Evolutionary conservation across 2,113 vertebrate species (phyloP).

Genomic region (Passer domesticus): DNA sequence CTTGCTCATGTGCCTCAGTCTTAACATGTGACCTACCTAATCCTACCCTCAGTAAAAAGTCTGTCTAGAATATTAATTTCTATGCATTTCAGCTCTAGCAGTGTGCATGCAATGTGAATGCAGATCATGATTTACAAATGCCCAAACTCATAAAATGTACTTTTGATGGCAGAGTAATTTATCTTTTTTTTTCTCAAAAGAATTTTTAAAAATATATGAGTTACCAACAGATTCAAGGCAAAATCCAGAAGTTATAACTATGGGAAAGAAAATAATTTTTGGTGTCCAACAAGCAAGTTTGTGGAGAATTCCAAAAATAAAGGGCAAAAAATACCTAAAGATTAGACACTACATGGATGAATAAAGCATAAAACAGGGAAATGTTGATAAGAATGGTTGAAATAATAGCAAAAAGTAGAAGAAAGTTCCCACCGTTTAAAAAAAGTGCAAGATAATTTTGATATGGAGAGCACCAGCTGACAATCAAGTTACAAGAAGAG

Average conservation of each 20-base stretch:
- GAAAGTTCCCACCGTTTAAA: rapidly evolving
- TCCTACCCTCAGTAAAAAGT: background rate
- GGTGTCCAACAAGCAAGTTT: background rate
- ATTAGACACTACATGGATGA: background rate
- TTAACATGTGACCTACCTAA: background rate
- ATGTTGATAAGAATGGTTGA: background rate
- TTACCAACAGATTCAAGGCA: background rate
- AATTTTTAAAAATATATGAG: background rate
- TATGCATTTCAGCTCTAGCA: background rate
- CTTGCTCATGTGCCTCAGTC: background rate
- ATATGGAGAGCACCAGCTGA: background rate
- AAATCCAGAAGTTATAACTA: background rate
- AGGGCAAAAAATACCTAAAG: rapidly evolving
- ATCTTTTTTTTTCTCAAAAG: background rate
- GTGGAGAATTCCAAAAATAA: background rate
- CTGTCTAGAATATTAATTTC: background rate
- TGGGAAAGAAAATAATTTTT: background rate
- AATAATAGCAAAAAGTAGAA: background rate
- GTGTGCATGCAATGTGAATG: background rate
- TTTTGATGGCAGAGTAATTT: background rate
- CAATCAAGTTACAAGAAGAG: background rate
- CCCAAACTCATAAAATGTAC: background rate
- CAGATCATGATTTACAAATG: background rate
- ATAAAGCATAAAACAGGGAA: background rate
- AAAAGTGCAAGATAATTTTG: background rate